Evolutionary conservation across 2,113 vertebrate species (phyloP), one percentile per base, ranked within the genome.

Genomic region (Cariama cristata): DNA sequence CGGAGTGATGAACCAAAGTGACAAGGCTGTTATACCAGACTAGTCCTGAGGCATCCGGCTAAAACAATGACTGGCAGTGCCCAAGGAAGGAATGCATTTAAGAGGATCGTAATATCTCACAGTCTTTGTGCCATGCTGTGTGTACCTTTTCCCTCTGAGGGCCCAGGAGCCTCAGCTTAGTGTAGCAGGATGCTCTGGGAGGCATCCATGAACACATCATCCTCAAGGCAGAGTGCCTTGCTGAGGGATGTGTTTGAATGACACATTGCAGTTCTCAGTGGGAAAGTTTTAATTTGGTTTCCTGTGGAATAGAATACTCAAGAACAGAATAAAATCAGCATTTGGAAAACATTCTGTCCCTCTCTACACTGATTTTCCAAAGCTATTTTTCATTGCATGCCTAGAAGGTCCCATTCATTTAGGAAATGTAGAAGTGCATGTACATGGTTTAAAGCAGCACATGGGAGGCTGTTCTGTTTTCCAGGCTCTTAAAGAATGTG

Each of bases 381-480:
- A 76, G 53, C 69, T 91, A 45, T 45, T 96, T 96, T 92, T 90
- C 73, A 81, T 60, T 85, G 38, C 30, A 18, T 91, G 66, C 91
- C 93, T 90, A 83, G 77, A 82, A 96, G 90, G 73, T 86, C 72
- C 80, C 73, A 84, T 91, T 96, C 96, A 96, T 91, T 96, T 96
- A 95, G 84, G 79, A 93, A 96, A 75, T 90, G 81, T 79, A 87
- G 81, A 83, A 79, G 45, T 33, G 53, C n/a, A 4, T 83, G 69
- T 96, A 91, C 56, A 27, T 30, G 67, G 67, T 95, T 94, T 87
- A 90, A 91, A 95, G 86, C 53, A 62, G 45, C 71, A 38, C 66
- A 85, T n/a, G 20, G 45, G 58, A 96, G 33, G 33, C 80, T 93
- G 26, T 83, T 95, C 28, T 85, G 3, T 88, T 94, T 97, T 93